Conservation (phyloP, 2,888 invertebrate genomes). For the Gastrophysa polygoni region DNA sequence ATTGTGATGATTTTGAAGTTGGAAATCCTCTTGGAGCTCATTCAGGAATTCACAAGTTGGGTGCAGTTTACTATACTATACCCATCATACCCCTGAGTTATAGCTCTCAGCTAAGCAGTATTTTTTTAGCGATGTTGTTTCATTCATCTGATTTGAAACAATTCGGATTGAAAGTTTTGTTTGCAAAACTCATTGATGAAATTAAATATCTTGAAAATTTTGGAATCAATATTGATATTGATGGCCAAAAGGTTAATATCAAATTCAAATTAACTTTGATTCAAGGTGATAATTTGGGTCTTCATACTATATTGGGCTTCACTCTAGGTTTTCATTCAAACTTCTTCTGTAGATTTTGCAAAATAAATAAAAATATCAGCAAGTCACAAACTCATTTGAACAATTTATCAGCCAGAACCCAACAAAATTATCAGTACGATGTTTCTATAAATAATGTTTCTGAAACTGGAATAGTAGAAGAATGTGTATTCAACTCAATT, state of each 20-base stretch:
- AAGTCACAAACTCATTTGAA: conserved; percentile 13
- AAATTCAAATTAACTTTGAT: conserved; percentile 23
- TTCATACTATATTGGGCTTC: conserved; percentile 26
- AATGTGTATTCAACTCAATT: conserved; percentile 27
- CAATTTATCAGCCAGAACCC: conserved; percentile 5
- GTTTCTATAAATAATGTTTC: conserved; percentile 17
- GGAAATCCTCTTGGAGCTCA: conserved; percentile 24
- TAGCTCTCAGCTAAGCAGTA: conserved; percentile 25
- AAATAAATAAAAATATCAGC: conserved; percentile 4
- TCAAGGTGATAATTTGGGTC: conserved; percentile 30
- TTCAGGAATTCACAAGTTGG: conserved; percentile 27
- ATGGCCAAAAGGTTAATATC: conserved; percentile 10
- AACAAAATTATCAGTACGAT: conserved; percentile 12
- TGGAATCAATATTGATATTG: conserved; percentile 17
- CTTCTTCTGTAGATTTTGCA: conserved; percentile 27
- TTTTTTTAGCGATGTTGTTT: conserved; percentile 28
- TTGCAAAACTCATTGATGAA: conserved; percentile 26
- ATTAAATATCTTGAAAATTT: conserved; percentile 17
- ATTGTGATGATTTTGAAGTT: conserved; percentile 21
- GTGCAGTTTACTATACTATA: conserved; percentile 24
- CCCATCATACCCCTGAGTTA: conserved; percentile 10
- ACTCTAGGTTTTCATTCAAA: conserved; percentile 26
- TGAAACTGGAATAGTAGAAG: conserved; percentile 27
- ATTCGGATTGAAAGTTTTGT: conserved; percentile 25
- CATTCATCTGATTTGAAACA: conserved; percentile 22